A percentile compares a stretch with the other conserved stretches of the same genome.
Evolutionary conservation across 2,797 vertebrate genomes (phyloP).

Genomic region (Darevskia mixta): DNA sequence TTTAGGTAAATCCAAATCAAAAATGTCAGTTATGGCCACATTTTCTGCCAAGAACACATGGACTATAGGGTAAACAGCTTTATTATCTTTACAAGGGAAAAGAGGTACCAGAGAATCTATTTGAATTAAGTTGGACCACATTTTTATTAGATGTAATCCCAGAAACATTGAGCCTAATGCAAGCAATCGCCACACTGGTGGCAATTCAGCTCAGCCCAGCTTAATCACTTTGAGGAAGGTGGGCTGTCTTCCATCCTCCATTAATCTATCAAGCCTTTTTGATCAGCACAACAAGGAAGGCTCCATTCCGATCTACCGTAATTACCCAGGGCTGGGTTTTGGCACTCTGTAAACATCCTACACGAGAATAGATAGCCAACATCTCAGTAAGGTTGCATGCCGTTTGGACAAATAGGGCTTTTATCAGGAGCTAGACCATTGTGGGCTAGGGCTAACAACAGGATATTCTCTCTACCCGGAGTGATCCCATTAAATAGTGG

Average conservation of each 20-base stretch:
- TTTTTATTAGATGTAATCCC: not conserved
- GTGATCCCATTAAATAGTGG: not conserved
- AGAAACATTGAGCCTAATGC: not conserved
- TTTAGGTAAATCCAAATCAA: not conserved
- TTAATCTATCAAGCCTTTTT: not conserved
- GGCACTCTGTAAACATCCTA: not conserved
- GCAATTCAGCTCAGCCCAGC: not conserved
- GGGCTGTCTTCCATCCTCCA: not conserved
- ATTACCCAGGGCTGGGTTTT: not conserved
- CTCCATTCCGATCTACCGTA: not conserved
- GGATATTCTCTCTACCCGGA: not conserved
- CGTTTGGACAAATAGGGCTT: not conserved
- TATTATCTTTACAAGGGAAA: not conserved
- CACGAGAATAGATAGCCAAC: not conserved
- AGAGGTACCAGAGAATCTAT: not conserved
- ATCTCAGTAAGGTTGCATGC: not conserved
- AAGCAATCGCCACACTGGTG: not conserved
- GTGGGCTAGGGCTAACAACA: not conserved
- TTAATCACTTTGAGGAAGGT: slow-evolving; percentile 12
- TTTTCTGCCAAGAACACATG: not conserved
- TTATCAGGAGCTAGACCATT: not conserved
- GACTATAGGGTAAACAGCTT: not conserved
- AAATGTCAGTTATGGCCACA: not conserved
- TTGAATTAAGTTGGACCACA: not conserved
- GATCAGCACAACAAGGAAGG: not conserved